These are phyloP conservation scores for Catalaphyllia jardinei DNA, from an alignment of 64 coral and sea anemone species.

Conservation along the genomic window DNA sequence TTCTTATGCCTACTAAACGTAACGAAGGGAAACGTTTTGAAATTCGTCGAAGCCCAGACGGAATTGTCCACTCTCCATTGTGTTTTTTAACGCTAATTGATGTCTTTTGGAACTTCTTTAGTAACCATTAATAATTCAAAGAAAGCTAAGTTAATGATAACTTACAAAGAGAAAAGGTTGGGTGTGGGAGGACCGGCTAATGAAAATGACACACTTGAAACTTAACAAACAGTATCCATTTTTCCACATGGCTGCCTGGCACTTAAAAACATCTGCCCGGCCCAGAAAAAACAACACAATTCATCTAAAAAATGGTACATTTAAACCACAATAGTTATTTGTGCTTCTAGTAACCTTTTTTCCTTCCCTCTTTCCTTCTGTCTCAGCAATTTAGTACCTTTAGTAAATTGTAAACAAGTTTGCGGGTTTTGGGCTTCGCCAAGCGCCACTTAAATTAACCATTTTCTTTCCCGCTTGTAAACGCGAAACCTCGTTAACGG, in stretches of 20 bases:
- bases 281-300: not conserved
- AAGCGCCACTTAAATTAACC: not conserved
- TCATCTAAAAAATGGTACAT: not conserved
- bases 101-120: not conserved
- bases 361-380: not conserved
- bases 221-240: not conserved
- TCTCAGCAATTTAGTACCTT: not conserved
- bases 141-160: not conserved
- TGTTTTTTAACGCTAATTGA: not conserved
- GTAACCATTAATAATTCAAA: conserved; percentile 37
- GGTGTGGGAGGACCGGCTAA: not conserved
- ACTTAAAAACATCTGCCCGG: conserved; percentile 7
- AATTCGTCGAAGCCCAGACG: not conserved
- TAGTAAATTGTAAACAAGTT: not conserved
- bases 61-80: not conserved
- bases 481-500: not conserved
- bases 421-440: not conserved
- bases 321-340: not conserved
- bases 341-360: too few relatives aligned
- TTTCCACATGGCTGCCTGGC: not conserved
- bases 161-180: not conserved
- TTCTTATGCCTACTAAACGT: too few relatives aligned
- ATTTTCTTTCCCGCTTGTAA: not conserved
- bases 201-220: conserved; percentile 5
- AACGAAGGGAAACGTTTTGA: too few relatives aligned